Evolutionary conservation across 1,140 invertebrate species (phyloP).

Genomic region (Acromyrmex echinatior): DNA sequence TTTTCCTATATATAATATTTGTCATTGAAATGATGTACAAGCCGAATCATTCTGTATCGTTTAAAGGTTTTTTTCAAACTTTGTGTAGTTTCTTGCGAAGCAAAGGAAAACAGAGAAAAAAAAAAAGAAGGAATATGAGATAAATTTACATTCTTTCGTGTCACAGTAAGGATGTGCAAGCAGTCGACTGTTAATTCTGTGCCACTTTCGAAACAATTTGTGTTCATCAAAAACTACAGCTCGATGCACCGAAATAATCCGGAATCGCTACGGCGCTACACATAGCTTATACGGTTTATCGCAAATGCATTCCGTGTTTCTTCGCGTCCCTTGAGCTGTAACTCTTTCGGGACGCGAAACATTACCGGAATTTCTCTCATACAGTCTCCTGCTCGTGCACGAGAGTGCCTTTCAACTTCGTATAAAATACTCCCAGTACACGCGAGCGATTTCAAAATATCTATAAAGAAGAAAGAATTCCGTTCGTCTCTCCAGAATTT

Average conservation of each 20-base stretch:
- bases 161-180: background rate
- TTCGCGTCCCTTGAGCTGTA: constrained; percentile 71
- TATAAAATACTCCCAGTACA: constrained; percentile 31
- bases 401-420: constrained; percentile 68
- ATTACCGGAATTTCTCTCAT: constrained; percentile 70
- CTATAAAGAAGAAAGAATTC: constrained; percentile 63
- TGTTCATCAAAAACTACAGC: constrained; percentile 63
- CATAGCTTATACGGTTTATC: constrained; percentile 69
- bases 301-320: constrained; percentile 75
- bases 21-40: background rate
- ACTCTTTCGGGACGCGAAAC: constrained; percentile 70
- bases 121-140: background rate
- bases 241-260: constrained; percentile 68
- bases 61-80: background rate
- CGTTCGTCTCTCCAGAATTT: constrained; percentile 38
- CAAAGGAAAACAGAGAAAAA: background rate
- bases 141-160: constrained; percentile 18
- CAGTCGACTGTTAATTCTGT: constrained; percentile 3
- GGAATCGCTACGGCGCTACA: constrained; percentile 60
- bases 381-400: constrained; percentile 52
- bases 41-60: background rate
- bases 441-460: constrained; percentile 68
- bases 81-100: background rate
- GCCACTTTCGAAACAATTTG: constrained; percentile 47
- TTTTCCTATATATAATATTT: background rate